Evolutionary conservation across 2,113 vertebrate species (phyloP), one percentile per base, ranked within the genome.

Genomic region (Pelecanus crispus): DNA sequence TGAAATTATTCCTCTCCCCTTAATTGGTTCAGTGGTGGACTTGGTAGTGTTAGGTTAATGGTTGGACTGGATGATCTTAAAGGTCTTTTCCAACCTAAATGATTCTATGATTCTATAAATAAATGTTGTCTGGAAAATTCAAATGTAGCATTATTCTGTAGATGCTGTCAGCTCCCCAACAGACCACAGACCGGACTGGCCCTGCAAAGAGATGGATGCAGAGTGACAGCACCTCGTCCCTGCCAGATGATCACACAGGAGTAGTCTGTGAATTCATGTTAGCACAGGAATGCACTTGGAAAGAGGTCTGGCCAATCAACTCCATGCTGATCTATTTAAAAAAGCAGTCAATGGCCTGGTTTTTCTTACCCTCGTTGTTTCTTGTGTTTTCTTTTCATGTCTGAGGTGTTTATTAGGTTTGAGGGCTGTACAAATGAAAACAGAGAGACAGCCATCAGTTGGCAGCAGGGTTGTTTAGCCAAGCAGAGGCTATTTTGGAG

Each of bases 211-310:
- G 80, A 22, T 59, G 67, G 89, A 32, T 31, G 62, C 29, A n/a
- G 80, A 81, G 83, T 75, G 89, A 73, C 86, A 81, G 82, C 86
- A 22, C 50, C 50, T 2, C 3, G 1, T 40, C 85, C 50, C 79
- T 79, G 91, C 94, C 93, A 88, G 93, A 50, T n/a, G 32, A 53
- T 79, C 70, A 86, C 86, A 96, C 91, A 92, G 91, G 91, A 87
- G 45, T 6, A 63, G 70, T 88, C 86, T 95, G 93, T 72, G 90
- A 84, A 71, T 65, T 94, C 81, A 79, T 73, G 71, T 84, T 17
- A 90, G 85, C 59, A 11, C 34, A 78, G 92, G 90, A 90, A 88
- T 45, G 53, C 20, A 18, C 86, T 84, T 42, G 59, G 88, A 84
- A 81, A 24, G 44, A 44, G 78, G 29, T 71, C 90, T 83, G 59